Evolutionary conservation across 1,140 invertebrate species (phyloP), one percentile per base, ranked within the genome.

Genomic region (Saxidomus purpurata): DNA sequence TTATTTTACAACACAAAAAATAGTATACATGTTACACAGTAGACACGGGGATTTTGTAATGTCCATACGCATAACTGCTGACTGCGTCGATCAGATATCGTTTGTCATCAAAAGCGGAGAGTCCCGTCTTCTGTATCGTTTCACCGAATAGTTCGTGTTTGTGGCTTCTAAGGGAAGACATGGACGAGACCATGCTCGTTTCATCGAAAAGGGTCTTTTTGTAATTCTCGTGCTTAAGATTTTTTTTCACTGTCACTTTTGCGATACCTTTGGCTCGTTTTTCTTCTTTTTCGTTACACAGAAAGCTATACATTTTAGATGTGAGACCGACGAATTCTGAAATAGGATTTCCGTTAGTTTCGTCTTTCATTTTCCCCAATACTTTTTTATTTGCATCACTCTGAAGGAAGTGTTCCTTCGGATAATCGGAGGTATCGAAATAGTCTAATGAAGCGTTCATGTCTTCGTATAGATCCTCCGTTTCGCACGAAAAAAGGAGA

Each of bases 361-460:
- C 96, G 93, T 96, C 96, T 92, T 96, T 96, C 89, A 96, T 95
- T 92, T n/a, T n/a, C n/a, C n/a, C n/a, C n/a, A n/a, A n/a, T n/a
- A n/a, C n/a, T n/a, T n/a, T n/a, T 96, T 96, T 96, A 87, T 96
- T 67, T 67, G 3, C 6, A 40, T 76, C 71, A 22, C 38, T 76
- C 11, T 76, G 71, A 38, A 76, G 71, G 31, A 40, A 43, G 31
- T 80, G 47, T 36, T 59, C 77, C 22, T 52, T 31, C 17, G 79
- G 55, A 40, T 61, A 82, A n/a, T 82, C 47, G 2, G 77, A 80
- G 0, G 77, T 80, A 25, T 80, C 77, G 22, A 80, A 80, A 36
- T 9, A 80, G 31, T 80, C 77, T 19, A 80, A 8, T 6, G n/a
- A 55, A 31, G 25, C n/a, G 3, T 80, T 55, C 47, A 80, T 80